Conservation (phyloP, 2,113 vertebrate genomes). For the Parus major region DNA sequence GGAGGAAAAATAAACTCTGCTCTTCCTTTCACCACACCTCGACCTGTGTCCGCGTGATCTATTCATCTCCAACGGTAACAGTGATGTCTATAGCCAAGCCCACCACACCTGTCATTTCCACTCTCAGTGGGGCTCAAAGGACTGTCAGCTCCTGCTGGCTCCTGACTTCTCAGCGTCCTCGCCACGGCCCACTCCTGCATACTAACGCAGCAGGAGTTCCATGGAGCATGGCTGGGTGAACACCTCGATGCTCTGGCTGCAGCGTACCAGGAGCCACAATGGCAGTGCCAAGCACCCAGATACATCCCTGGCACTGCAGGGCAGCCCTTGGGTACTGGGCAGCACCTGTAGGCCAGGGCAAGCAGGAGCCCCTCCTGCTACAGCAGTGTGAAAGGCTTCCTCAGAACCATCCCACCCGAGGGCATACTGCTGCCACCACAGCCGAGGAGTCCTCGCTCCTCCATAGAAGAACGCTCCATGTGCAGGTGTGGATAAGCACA, state of each 20-base stretch:
- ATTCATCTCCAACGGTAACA: no score
- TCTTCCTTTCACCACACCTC: no score
- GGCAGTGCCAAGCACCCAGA: background rate
- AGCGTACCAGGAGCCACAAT: background rate
- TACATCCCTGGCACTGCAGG: background rate
- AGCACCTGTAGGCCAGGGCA: background rate
- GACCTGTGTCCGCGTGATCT: no score
- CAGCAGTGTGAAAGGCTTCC: background rate
- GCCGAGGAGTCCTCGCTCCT: background rate
- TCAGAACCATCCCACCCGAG: background rate
- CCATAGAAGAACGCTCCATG: background rate
- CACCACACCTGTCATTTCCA: background rate
- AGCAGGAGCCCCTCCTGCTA: background rate
- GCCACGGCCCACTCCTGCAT: fast-evolving
- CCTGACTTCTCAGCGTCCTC: background rate
- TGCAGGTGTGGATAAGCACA: background rate
- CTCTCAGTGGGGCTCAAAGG: background rate
- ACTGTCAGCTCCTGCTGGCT: background rate
- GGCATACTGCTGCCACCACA: background rate
- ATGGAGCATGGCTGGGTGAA: background rate
- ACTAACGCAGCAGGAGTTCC: background rate
- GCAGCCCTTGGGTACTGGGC: background rate
- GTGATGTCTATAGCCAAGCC: background rate
- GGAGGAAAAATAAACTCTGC: no score
- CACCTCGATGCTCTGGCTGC: fast-evolving